Evolutionary conservation across 1,140 invertebrate genomes (phyloP), one percentile per base, ranked within the genome.

Genomic region (Drosophila varians): DNA sequence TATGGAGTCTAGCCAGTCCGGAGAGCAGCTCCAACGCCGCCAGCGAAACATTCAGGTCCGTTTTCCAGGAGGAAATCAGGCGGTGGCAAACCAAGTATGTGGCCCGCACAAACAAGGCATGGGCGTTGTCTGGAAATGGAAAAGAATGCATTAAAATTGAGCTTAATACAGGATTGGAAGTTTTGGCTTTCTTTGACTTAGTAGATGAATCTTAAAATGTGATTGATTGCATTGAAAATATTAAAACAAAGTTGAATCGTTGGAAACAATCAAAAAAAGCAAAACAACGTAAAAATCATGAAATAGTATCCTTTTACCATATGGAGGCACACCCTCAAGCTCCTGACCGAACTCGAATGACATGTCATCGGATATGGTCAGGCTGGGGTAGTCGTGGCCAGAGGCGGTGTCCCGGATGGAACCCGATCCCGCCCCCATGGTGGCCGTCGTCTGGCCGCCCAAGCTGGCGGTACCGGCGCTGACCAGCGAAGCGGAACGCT

Each of bases 61-160:
- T 95, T 92, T 98, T 98, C 98, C 98, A 99, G 0, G 97, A 97
- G 0, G 97, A 97, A 83, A 98, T 98, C 21, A 99, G 92, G 34
- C 97, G 94, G 91, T 98, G 97, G 90, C 97, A 99, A 6, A 99
- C 97, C 66, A 98, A 92, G 87, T 98, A 98, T 0, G 97, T 98
- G 1, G 97, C 96, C 60, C 96, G 93, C 0, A 98, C 96, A 90
- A 98, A 98, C 55, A 99, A 90, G 9, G 96, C 96, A 55, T 91
- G 90, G 14, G 90, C 90, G 64, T 90, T 91, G 52, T 91, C 90
- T 91, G 47, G 0, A 79, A 72, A 19, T 11, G n/a, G 28, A 9
- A 9, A 31, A 31, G 7, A 28, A n/a, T n/a, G 26, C 26, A 28
- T 31, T 31, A 31, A 9, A 31, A 31, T 31, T 11, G 3, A n/a